These are phyloP conservation scores for Asteroscopus sphinx DNA, from an alignment of 2,888 invertebrate species.

Conservation along the genomic window DNA sequence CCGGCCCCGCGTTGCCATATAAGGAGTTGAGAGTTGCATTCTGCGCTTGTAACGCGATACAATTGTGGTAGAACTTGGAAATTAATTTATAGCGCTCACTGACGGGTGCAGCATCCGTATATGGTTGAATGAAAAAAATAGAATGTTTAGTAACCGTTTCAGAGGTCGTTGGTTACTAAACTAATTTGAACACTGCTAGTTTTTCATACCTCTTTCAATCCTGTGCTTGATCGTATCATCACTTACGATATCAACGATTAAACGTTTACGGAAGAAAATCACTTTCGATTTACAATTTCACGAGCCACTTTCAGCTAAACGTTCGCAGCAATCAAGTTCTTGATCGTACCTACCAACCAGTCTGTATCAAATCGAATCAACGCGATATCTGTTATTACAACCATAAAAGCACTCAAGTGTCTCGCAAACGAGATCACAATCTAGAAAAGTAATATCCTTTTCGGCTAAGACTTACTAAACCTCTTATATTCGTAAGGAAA, in stretches of 20 bases:
- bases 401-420: slow-evolving; percentile 63
- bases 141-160: slow-evolving; percentile 30
- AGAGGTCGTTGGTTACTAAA: slow-evolving; percentile 24
- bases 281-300: slow-evolving; percentile 21
- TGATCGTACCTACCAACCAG: slow-evolving; percentile 19
- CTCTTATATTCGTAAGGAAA: slow-evolving; percentile 60
- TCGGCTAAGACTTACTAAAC: slow-evolving; percentile 66
- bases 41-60: slow-evolving; percentile 69
- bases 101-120: slow-evolving; percentile 51
- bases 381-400: slow-evolving; percentile 44
- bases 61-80: slow-evolving; percentile 73
- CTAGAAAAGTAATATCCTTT: slow-evolving; percentile 82
- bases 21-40: slow-evolving; percentile 67
- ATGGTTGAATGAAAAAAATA: slow-evolving; percentile 48
- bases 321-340: slow-evolving; percentile 22
- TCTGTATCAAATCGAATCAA: slow-evolving; percentile 46
- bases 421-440: slow-evolving; percentile 73
- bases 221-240: slow-evolving; percentile 16
- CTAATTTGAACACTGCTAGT: slow-evolving; percentile 14
- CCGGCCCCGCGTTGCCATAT: slow-evolving; percentile 62
- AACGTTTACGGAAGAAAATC: neutral
- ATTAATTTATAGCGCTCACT: slow-evolving; percentile 63
- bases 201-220: slow-evolving; percentile 7
- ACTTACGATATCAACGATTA: neutral
- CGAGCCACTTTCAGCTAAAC: slow-evolving; percentile 35